Evolutionary conservation across 2,113 vertebrate genomes (phyloP).

Genomic region (human): DNA sequence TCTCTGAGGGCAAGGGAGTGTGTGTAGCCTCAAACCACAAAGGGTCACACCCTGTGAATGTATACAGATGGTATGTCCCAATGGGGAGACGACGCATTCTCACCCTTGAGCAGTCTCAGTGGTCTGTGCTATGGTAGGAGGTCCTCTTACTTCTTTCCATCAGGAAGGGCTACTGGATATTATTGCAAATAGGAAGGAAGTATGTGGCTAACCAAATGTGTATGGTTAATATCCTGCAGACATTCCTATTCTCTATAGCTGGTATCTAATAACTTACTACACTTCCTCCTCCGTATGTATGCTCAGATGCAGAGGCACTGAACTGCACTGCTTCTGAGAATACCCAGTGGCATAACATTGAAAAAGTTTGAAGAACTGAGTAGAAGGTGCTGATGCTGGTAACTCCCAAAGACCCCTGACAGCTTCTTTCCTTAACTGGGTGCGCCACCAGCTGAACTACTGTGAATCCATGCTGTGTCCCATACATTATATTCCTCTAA

Average conservation of each 20-base stretch:
- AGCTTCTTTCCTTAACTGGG: neutral
- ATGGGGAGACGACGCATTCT: neutral
- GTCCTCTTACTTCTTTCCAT: neutral
- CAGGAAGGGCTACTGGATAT: neutral
- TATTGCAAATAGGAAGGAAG: neutral
- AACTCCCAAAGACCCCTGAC: neutral
- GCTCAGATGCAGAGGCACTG: neutral
- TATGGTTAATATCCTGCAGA: neutral
- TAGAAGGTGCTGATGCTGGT: neutral
- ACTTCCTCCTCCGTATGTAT: neutral
- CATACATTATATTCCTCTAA: neutral
- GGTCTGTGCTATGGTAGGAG: neutral
- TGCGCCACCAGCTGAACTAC: neutral
- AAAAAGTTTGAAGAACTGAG: neutral
- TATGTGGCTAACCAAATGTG: neutral
- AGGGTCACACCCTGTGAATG: neutral
- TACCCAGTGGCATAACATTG: neutral
- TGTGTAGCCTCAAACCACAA: neutral
- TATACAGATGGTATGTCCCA: neutral
- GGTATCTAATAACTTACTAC: neutral
- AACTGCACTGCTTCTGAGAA: neutral
- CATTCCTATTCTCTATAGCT: neutral
- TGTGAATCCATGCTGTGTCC: neutral
- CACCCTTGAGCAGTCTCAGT: neutral
- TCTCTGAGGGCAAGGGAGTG: neutral